Evolutionary conservation across 2,888 invertebrate genomes (phyloP), one percentile per base, ranked within the genome.

Genomic region (Orthosia gracilis): DNA sequence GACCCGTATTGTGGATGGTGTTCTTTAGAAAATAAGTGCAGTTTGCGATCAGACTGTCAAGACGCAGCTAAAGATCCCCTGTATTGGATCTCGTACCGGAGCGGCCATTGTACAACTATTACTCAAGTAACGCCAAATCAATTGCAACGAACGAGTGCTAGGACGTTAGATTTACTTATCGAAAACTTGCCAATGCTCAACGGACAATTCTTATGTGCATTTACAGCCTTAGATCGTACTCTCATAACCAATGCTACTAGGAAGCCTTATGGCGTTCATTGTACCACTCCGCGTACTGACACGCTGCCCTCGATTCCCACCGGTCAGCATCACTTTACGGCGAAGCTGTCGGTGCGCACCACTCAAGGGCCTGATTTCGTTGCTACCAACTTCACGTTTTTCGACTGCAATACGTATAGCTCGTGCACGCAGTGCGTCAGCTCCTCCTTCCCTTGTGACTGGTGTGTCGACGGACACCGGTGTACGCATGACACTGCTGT

Each of bases 1-100:
- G 99, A 99, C 97, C 99, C 99, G 0, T 99, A 99, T 94, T 99
- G 99, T 94, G 99, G 99, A 79, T 99, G 99, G 99, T 99, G 99
- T 97, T 99, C 99, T 54, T 96, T 99, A 86, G 99, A 99, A 95
- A 99, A 99, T 96, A 99, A 99, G 97, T 99, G 99, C 95, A 99
- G 98, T 89, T 96, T 99, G 76, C 97, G 98, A 82, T 98, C 98
- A 69, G 98, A 98, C 91, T 99, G 99, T 94, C 98, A 98, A 91
- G 98, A 98, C 90, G 98, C 99, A 85, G 98, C 98, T 59, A 98
- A 98, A 92, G 98, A 99, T 96, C 98, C 98, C 2, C 96, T 99
- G 63, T 98, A 99, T 92, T 99, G 99, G 99, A 98, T 99, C 89
- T 98, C 99, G 68, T 99, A 99, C 95, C 99, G 98, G 92, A 99